These are phyloP conservation scores for Oikopleura albicans DNA, from an alignment of 23 tunicate species.

Conservation along the genomic window DNA sequence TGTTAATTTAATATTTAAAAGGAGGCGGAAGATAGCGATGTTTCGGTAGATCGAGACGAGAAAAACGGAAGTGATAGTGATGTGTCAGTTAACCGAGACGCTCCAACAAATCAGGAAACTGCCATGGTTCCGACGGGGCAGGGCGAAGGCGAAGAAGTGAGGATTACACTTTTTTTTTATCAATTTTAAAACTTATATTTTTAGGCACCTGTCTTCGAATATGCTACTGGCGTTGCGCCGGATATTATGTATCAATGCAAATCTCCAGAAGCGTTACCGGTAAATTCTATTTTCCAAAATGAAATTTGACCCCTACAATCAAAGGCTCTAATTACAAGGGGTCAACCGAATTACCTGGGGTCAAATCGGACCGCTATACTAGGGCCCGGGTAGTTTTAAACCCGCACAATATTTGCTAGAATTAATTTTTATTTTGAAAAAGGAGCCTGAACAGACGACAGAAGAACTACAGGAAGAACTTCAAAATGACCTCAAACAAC, in stretches of 20 bases:
- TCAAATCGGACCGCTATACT: too few species aligned
- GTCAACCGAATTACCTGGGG: too few species aligned
- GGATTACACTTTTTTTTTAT: too few species aligned
- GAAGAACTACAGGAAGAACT: constrained; percentile 15
- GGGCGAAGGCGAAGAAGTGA: too few species aligned
- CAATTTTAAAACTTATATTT: too few species aligned
- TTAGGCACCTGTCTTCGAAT: constrained; percentile 13
- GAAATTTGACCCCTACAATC: too few species aligned
- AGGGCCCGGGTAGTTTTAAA: too few species aligned
- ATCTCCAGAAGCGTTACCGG: constrained; percentile 16
- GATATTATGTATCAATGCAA: not conserved
- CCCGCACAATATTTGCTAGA: too few species aligned
- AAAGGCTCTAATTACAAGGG: too few species aligned
- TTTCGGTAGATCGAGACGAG: not conserved
- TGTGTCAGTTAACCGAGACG: not conserved
- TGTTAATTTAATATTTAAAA: too few species aligned
- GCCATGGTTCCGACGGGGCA: not conserved
- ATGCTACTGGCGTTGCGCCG: constrained; percentile 14
- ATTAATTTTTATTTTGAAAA: too few species aligned
- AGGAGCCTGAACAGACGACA: constrained; percentile 7
- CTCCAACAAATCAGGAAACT: not conserved
- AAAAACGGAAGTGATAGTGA: not conserved
- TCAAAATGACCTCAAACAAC: not conserved
- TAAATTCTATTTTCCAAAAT: too few species aligned
- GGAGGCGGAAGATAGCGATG: not conserved